These are phyloP conservation scores for Lynx canadensis DNA, from an alignment of 2,113 vertebrate genomes.

Conservation along the genomic window DNA sequence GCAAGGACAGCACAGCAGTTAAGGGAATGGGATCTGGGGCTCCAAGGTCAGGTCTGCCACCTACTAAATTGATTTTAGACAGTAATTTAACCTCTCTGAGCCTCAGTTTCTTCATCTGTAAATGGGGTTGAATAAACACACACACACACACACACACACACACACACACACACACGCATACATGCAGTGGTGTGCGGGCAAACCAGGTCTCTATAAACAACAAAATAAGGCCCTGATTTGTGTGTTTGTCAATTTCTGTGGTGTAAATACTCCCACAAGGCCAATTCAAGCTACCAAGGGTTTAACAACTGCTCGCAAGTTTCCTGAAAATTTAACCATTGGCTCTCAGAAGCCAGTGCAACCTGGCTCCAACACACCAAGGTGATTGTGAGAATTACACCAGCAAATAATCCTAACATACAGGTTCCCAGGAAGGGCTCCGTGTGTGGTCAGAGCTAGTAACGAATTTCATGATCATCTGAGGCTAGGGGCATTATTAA, in stretches of 20 bases:
- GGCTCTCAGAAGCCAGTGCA: background rate
- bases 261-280: conserved; percentile 45
- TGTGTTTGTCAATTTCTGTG: background rate
- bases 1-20: background rate
- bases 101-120: background rate
- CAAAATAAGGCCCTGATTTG: background rate
- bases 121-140: background rate
- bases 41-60: background rate
- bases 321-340: conserved; percentile 10
- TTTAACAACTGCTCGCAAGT: background rate
- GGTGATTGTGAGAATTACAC: background rate
- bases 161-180: background rate
- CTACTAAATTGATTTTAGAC: background rate
- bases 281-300: background rate
- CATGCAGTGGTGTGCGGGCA: background rate
- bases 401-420: background rate
- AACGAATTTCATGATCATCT: background rate
- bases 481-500: background rate
- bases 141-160: background rate
- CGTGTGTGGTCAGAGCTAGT: background rate
- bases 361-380: background rate
- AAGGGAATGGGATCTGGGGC: background rate
- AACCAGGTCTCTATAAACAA: background rate
- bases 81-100: background rate
- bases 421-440: background rate